phyloP scores from a whole-genome alignment of 2,888 invertebrate species.

The Sminthurinus aureus region DNA sequence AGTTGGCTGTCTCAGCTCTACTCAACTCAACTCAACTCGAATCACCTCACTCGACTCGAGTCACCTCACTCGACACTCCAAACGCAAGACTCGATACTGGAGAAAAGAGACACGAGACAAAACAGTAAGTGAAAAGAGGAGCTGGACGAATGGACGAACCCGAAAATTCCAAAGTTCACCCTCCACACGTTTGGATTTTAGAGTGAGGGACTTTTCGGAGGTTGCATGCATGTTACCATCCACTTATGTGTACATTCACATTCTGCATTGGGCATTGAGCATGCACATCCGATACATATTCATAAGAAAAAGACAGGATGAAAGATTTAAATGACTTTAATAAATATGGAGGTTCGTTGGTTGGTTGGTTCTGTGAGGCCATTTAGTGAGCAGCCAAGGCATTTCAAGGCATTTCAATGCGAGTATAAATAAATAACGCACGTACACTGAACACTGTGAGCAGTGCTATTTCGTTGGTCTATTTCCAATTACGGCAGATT shows the following conservation, averaged over 20 bases:
- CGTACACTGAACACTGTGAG: background rate
- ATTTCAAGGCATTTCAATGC: background rate
- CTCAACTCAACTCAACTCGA: background rate
- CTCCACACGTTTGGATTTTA: background rate
- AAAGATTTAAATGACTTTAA: background rate
- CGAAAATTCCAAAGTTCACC: no score
- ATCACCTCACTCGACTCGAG: background rate
- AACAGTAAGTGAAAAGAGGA: no score
- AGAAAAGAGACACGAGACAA: no score
- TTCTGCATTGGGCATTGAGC: no score
- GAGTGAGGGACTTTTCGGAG: background rate
- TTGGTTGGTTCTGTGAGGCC: background rate
- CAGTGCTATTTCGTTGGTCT: background rate
- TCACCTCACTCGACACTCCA: background rate
- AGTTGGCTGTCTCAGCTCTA: no score
- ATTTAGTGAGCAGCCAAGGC: background rate
- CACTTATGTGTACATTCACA: no score
- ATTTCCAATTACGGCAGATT: conserved; percentile 32
- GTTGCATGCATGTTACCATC: background rate
- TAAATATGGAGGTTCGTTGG: background rate
- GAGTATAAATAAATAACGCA: background rate
- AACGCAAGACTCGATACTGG: no score
- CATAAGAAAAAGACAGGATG: no score
- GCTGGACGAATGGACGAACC: no score
- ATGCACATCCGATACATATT: no score